Conservation (phyloP, 1,140 invertebrate species). For the Achatina immaculata region DNA sequence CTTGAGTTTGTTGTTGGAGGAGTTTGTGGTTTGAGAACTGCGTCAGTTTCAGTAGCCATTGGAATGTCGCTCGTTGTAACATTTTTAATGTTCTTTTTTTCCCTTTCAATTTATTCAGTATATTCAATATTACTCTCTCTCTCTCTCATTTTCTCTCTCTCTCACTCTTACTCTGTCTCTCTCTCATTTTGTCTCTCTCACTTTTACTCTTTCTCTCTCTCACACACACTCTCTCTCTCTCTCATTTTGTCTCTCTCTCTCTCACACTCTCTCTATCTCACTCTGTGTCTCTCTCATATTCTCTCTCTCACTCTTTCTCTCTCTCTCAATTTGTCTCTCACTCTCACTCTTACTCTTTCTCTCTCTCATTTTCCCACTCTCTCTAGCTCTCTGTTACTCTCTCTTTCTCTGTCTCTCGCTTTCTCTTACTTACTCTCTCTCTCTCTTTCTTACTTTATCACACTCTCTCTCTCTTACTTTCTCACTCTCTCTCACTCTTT, state of each 20-base stretch:
- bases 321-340: neutral
- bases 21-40: no score
- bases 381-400: neutral
- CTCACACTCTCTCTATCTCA: neutral
- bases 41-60: no score
- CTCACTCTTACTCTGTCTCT: conserved; percentile 30
- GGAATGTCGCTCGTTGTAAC: neutral
- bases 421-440: no score
- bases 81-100: no score
- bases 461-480: no score
- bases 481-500: no score
- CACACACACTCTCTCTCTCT: conserved; percentile 2
- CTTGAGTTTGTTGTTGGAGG: no score
- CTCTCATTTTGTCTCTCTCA: conserved; percentile 20
- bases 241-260: conserved; percentile 3
- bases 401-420: no score
- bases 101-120: no score
- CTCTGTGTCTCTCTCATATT: neutral
- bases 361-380: neutral
- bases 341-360: conserved; percentile 9
- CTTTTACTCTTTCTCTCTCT: neutral
- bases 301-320: neutral
- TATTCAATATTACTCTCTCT: neutral
- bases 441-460: no score
- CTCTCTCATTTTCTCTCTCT: neutral